Conservation (phyloP, 2,888 invertebrate species). For the Drosophila anomalipes region DNA sequence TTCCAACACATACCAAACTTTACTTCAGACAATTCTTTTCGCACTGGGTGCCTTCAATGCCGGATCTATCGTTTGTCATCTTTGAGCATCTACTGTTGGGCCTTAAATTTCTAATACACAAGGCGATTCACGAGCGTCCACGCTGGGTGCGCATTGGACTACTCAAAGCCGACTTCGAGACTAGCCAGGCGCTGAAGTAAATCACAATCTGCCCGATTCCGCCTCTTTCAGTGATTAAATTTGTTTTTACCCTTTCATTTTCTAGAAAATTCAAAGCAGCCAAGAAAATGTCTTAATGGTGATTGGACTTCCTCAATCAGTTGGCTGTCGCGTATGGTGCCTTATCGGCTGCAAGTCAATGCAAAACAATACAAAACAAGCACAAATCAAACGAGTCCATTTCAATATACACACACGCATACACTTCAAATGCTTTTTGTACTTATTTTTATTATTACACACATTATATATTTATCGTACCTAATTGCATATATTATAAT, state of each 20-base stretch:
- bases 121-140: constrained; percentile 90
- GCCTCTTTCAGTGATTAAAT: not conserved
- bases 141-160: constrained; percentile 88
- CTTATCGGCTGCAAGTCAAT: not conserved
- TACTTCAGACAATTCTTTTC: constrained; percentile 79
- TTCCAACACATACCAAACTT: not conserved
- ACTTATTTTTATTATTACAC: constrained; percentile 22
- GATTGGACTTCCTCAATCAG: not conserved
- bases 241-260: constrained; percentile 19
- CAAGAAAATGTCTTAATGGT: constrained; percentile 69
- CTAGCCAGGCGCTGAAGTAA: constrained; percentile 87
- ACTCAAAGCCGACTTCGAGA: constrained; percentile 88
- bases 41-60: constrained; percentile 80
- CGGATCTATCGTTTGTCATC: constrained; percentile 87
- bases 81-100: constrained; percentile 90
- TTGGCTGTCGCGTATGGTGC: constrained; percentile 3
- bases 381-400: constrained; percentile 40
- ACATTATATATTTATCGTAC: constrained; percentile 16
- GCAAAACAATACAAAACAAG: constrained; percentile 11
- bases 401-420: constrained; percentile 39
- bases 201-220: constrained; percentile 7
- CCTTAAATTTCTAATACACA: constrained; percentile 88
- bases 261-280: constrained; percentile 80
- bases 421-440: constrained; percentile 44
- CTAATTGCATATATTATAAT: constrained; percentile 13